phyloP scores from a whole-genome alignment of 2,113 vertebrate species.

The Podiceps cristatus region DNA sequence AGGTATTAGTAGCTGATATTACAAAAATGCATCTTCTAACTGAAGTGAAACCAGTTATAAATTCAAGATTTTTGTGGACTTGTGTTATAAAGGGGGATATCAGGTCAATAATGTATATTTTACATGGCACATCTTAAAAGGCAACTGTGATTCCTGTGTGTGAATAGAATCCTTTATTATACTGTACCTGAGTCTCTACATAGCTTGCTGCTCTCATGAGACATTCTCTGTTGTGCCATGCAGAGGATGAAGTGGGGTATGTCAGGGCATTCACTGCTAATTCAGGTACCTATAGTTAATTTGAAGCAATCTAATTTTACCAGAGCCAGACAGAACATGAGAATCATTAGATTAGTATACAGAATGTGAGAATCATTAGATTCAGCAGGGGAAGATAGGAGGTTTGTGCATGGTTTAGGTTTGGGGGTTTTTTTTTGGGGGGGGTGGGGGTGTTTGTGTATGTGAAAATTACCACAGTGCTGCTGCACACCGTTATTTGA shows the following conservation, averaged over 20 bases:
- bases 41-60: neutral
- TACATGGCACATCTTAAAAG: neutral
- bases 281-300: neutral
- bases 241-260: neutral
- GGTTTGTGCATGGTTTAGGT: neutral
- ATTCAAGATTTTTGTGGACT: neutral
- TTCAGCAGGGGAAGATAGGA: neutral
- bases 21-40: neutral
- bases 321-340: neutral
- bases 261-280: neutral
- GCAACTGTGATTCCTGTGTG: neutral
- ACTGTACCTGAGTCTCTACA: neutral
- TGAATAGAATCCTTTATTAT: neutral
- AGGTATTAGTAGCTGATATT: neutral
- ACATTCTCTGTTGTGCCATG: fast-evolving
- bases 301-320: neutral
- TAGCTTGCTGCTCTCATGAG: neutral
- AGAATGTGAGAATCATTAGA: no score
- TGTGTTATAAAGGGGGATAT: neutral
- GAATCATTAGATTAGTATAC: no score
- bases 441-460: no score
- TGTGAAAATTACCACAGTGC: neutral
- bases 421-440: no score
- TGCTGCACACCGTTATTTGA: neutral
- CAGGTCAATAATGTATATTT: neutral